Conservation (phyloP, 2,113 vertebrate genomes). For the Octodon degus region DNA sequence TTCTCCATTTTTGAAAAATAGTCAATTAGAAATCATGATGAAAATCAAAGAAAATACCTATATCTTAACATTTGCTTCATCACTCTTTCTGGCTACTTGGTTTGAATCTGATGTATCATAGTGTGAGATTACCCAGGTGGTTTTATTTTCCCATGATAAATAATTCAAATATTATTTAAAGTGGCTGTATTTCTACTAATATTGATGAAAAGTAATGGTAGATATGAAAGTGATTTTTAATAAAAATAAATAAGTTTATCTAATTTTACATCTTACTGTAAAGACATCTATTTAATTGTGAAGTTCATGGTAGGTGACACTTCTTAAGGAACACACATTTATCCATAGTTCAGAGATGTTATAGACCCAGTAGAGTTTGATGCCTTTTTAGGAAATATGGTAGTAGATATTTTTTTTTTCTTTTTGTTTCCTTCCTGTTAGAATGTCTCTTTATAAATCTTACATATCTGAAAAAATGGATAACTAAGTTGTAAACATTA, state of each 20-base stretch:
- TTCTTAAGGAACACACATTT: neutral
- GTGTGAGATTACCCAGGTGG: neutral
- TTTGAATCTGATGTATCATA: neutral
- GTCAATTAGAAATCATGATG: neutral
- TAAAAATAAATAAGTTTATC: neutral
- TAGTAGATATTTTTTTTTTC: neutral
- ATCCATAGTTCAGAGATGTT: neutral
- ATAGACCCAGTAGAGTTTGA: neutral
- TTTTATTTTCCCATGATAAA: neutral
- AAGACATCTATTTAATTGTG: neutral
- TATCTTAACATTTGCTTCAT: neutral
- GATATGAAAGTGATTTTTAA: neutral
- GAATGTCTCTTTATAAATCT: neutral
- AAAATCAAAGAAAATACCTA: neutral
- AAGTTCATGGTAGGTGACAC: neutral
- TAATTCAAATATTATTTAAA: neutral
- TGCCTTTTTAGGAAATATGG: neutral
- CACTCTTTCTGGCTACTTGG: neutral
- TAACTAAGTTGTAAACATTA: neutral
- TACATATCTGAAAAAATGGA: neutral
- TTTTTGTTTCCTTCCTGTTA: neutral
- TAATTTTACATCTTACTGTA: neutral
- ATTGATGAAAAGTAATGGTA: neutral
- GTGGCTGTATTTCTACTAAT: neutral
- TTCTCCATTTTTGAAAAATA: neutral